These are phyloP conservation scores for Patella depressa DNA, from an alignment of 2,888 invertebrate species.

Conservation along the genomic window DNA sequence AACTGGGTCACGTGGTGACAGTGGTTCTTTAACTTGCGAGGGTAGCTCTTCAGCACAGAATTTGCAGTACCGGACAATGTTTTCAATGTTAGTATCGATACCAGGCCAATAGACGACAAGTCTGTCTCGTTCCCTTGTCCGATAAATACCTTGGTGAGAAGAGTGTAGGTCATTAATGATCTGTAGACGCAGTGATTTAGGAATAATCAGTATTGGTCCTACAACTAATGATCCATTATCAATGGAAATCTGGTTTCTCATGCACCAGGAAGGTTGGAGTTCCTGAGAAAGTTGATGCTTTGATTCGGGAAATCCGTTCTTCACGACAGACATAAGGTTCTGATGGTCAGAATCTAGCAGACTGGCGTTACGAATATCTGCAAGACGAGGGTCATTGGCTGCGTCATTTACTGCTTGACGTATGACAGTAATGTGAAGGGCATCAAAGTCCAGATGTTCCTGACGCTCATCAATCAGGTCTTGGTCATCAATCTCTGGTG, in stretches of 20 bases:
- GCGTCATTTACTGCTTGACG: neutral
- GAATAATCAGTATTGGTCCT: neutral
- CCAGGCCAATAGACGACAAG: neutral
- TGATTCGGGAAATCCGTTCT: neutral
- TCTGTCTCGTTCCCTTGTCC: neutral
- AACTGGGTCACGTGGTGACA: too few relatives aligned
- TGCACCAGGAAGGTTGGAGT: too few relatives aligned
- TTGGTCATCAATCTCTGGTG: neutral
- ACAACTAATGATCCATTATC: neutral
- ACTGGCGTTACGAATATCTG: neutral
- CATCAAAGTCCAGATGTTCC: neutral
- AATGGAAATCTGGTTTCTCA: too few relatives aligned
- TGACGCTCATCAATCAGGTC: neutral
- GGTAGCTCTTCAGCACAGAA: too few relatives aligned
- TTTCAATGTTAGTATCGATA: neutral
- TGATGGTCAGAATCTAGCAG: neutral
- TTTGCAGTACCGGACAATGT: too few relatives aligned
- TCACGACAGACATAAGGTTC: neutral
- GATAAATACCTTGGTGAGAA: neutral
- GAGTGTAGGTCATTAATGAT: neutral
- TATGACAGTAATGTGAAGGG: neutral
- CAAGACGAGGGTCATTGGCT: neutral
- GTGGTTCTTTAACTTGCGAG: too few relatives aligned
- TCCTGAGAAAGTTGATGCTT: neutral
- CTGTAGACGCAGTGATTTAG: neutral